These are phyloP conservation scores for Camponotus floridanus DNA, from an alignment of 1,140 invertebrate species.

Conservation along the genomic window DNA sequence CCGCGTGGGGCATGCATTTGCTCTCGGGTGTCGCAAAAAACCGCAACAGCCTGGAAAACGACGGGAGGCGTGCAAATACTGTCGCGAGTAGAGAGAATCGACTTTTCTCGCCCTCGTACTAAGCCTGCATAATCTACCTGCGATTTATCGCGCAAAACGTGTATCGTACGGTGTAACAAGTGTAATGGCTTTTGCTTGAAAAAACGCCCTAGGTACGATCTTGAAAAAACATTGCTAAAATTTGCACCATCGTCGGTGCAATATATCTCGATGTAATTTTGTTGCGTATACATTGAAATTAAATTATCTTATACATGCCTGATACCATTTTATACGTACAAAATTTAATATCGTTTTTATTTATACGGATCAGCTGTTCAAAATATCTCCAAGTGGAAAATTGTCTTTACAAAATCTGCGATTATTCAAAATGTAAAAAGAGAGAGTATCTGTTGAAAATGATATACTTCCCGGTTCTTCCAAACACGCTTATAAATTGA, in stretches of 20 bases:
- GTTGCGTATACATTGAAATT: no score
- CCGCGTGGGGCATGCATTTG: constrained; percentile 72
- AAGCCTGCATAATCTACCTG: constrained; percentile 27
- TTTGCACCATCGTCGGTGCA: no score
- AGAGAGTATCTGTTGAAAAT: neutral
- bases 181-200: neutral
- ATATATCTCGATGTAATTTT: no score
- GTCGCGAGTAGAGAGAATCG: neutral
- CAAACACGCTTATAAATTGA: neutral
- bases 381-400: neutral
- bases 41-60: constrained; percentile 50
- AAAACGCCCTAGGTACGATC: neutral
- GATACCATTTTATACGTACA: no score
- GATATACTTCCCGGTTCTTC: neutral
- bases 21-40: constrained; percentile 44
- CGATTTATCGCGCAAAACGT: constrained; percentile 22
- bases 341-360: no score
- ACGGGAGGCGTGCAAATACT: neutral
- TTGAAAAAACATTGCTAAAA: no score
- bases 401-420: neutral
- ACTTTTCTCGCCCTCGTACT: neutral
- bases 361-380: no score
- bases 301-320: no score
- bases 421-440: neutral
- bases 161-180: neutral